Base-by-base conservation (phyloP, 2,888 invertebrate species). In the Brenthis daphne region DNA sequence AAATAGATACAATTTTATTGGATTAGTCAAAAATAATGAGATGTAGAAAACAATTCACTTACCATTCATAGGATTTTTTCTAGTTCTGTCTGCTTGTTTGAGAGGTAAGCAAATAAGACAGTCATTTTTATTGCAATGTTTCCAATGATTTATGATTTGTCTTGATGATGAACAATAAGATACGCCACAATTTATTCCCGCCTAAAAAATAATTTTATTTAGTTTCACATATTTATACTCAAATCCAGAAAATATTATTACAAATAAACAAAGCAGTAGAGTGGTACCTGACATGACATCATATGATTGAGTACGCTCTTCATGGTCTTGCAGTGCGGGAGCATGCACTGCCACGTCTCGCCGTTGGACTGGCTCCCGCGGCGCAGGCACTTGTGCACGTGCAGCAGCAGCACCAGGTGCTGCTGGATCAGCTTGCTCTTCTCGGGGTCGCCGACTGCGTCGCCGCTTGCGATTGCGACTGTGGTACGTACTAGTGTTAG, bases 301-400 rank as follows among this genome's bases (percentile, higher is more conserved):
- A 99, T 99, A 83, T 99, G 99, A 80, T 96, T 98, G 74, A 99
- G 93, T 16, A 99, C 99, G 79, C 97, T 98, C 88, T 99, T 99
- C 99, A 99, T 99, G 5, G 99, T 99, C 86, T 97, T 97, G 92
- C 99, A 99, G 88, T 99, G 99, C n/a, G 99, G 98, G 76, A 99
- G 94, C 37, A 95, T 95, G 88, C 99, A 99, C 82, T 95, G 96
- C 95, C 96, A 95, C 73, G 95, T 94, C 84, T 97, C 97, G 56
- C 97, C 97, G 77, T 96, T 96, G 16, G 96, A 95, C 82, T 97
- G 97, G 74, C 95, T 96, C 91, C 99, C 99, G 56, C 99, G 94
- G 63, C 98, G 94, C 92, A 99, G 99, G 90, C 99, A 99, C 90
- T 99, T 99, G 93, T 99, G 99, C 73, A 99, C 99, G 90, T 99